Evolutionary conservation across 2,797 vertebrate species (phyloP), one percentile per base, ranked within the genome.

Genomic region (Cebuella pygmaea): DNA sequence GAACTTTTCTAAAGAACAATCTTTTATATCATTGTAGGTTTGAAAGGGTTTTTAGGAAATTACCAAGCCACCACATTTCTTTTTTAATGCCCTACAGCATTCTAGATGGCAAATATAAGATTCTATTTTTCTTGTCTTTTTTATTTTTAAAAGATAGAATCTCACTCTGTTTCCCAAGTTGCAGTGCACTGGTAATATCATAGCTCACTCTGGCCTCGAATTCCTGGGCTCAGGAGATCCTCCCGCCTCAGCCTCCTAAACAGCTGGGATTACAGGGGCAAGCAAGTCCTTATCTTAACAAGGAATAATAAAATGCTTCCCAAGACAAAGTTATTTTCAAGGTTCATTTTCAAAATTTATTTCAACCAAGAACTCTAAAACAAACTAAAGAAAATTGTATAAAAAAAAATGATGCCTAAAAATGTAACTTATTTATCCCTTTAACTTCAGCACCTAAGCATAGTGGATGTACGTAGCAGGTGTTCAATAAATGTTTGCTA

Each of bases 311-410:
- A 84, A 87, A 94, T 30, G 30, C 20, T 92, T 95, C 39, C 20
- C 61, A 78, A 90, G 30, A 92, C 7, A 27, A 96, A 46, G 59
- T 86, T 55, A 86, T 83, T 84, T 88, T 59, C 61, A 94, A 84
- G 41, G 64, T 41, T 94, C 4, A 36, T 85, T 96, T 92, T 36
- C 27, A 96, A 96, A 33, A 96, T 88, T 78, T 83, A 88, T 89
- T 44, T 91, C 83, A 97, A 90, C 22, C 22, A 96, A 91, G 33
- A 61, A 57, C 50, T 79, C 33, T 80, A 97, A 95, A 30, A 95
- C 64, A 92, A 82, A 84, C 64, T 59, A 95, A 93, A 95, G 61
- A 36, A 97, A 96, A 27, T 11, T 70, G 4, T 67, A 85, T 30
- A 84, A 74, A 90, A 74, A 90, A 90, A 74, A 90, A 93, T 22